Evolutionary conservation across 2,888 invertebrate genomes (phyloP).

Genomic region (Plagodis dolabraria): DNA sequence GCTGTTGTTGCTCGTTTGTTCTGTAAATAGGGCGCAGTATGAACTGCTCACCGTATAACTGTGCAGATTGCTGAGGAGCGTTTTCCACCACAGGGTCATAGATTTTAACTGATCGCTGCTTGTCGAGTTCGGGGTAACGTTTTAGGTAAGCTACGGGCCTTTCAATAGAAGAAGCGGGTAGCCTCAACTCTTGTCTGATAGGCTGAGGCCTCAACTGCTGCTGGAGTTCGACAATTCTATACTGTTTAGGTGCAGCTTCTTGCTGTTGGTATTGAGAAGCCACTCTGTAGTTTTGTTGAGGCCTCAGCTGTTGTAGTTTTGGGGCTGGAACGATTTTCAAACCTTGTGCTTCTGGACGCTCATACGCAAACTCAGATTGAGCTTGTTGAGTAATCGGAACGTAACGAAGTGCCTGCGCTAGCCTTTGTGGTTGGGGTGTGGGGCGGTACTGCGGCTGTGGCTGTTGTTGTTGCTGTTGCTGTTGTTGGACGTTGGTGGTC

Average conservation of each 20-base stretch:
- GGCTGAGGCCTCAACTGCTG: conserved; percentile 50
- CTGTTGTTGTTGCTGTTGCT: conserved; percentile 55
- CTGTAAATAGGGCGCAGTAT: conserved; percentile 70
- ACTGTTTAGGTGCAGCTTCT: conserved; percentile 74
- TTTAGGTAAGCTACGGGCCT: conserved; percentile 74
- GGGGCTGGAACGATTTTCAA: conserved; percentile 77
- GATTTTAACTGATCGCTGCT: conserved; percentile 66
- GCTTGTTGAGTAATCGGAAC: conserved; percentile 58
- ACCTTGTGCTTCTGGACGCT: conserved; percentile 72
- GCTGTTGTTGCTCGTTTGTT: conserved; percentile 64
- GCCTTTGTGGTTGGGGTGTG: conserved; percentile 59
- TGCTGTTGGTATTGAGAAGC: conserved; percentile 65
- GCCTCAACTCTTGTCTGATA: conserved; percentile 66
- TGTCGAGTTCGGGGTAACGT: conserved; percentile 71
- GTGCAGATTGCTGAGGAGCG: conserved; percentile 55
- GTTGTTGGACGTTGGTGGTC: conserved; percentile 76
- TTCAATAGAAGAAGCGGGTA: conserved; percentile 60
- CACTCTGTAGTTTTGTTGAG: conserved; percentile 62
- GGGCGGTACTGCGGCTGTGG: conserved; percentile 53
- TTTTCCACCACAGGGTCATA: conserved; percentile 63
- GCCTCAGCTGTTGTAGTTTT: conserved; percentile 61
- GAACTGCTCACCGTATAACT: conserved; percentile 67
- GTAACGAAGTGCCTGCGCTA: conserved; percentile 63
- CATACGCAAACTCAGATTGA: conserved; percentile 62
- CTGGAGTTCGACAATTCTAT: conserved; percentile 66